Conservation (phyloP, 92 coral and sea anemone genomes). For the Phenganax marumi region DNA sequence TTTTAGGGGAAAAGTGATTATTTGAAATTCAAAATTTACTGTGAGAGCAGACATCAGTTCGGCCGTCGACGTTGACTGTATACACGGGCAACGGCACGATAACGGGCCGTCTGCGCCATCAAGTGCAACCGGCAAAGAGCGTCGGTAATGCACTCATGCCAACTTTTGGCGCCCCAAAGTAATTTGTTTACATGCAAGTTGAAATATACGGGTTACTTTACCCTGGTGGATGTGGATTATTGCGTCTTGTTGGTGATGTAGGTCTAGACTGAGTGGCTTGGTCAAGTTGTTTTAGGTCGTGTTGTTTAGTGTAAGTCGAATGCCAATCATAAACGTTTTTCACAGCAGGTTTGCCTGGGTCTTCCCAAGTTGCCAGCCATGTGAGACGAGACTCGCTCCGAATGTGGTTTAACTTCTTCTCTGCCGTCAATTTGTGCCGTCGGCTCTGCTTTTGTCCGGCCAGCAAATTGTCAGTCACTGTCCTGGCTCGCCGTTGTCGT, state of each 20-base stretch:
- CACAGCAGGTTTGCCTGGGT: conserved; percentile 77
- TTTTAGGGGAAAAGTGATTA: too few relatives aligned
- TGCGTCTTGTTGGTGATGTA: conserved; percentile 95
- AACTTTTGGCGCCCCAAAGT: too few relatives aligned
- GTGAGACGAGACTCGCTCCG: conserved; percentile 81
- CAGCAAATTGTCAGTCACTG: conserved; percentile 55
- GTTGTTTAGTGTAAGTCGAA: conserved; percentile 75
- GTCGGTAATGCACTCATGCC: too few relatives aligned
- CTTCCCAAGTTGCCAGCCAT: conserved; percentile 76
- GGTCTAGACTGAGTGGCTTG: conserved; percentile 74
- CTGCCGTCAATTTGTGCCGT: neutral
- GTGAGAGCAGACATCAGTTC: too few relatives aligned
- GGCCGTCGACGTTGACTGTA: too few relatives aligned
- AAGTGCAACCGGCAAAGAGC: too few relatives aligned
- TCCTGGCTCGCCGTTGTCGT: conserved; percentile 71
- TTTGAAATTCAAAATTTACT: too few relatives aligned
- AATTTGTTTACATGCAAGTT: neutral
- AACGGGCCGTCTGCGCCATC: too few relatives aligned
- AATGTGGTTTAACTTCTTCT: conserved; percentile 70
- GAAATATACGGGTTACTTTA: conserved; percentile 33
- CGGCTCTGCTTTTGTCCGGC: conserved; percentile 3
- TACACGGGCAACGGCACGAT: too few relatives aligned
- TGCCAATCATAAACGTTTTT: conserved; percentile 40
- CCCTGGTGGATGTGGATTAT: conserved; percentile 97
- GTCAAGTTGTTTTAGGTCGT: conserved; percentile 67